These are phyloP conservation scores for Stichodactyla mertensii DNA, from an alignment of 64 coral and sea anemone species.

Conservation along the genomic window DNA sequence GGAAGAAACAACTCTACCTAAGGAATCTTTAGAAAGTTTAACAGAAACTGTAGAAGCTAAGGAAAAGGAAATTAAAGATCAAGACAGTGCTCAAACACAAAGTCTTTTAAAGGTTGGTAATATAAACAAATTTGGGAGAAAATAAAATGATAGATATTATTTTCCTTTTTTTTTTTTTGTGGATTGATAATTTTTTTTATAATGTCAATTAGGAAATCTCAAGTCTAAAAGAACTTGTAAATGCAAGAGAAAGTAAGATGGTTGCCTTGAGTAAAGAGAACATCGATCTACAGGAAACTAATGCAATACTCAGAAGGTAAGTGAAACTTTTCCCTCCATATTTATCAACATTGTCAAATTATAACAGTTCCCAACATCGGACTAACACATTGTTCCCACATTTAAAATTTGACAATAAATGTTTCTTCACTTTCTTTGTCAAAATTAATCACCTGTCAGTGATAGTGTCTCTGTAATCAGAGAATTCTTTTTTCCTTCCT, in stretches of 20 bases:
- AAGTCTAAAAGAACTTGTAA: conserved; percentile 49
- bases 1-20: not conserved
- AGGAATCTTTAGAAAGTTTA: not conserved
- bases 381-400: too few relatives aligned
- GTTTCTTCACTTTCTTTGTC: too few relatives aligned
- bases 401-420: too few relatives aligned
- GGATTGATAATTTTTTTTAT: not conserved
- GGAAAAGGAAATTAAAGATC: not conserved
- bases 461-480: too few relatives aligned
- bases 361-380: too few relatives aligned
- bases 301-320: conserved; percentile 67
- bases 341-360: too few relatives aligned
- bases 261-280: conserved; percentile 78
- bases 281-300: conserved; percentile 70
- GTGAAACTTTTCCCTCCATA: not conserved
- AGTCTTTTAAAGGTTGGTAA: not conserved
- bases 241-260: conserved; percentile 83
- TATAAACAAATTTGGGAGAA: not conserved
- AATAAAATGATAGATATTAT: not conserved
- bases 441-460: too few relatives aligned
- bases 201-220: conserved; percentile 44
- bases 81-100: not conserved
- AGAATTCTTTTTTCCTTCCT: too few relatives aligned
- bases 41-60: not conserved
- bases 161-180: not conserved